Percentiles rank a stretch among this genome's conserved stretches.
Evolutionary conservation across 2,797 vertebrate species (phyloP).

Genomic region (Sylvilagus floridanus): DNA sequence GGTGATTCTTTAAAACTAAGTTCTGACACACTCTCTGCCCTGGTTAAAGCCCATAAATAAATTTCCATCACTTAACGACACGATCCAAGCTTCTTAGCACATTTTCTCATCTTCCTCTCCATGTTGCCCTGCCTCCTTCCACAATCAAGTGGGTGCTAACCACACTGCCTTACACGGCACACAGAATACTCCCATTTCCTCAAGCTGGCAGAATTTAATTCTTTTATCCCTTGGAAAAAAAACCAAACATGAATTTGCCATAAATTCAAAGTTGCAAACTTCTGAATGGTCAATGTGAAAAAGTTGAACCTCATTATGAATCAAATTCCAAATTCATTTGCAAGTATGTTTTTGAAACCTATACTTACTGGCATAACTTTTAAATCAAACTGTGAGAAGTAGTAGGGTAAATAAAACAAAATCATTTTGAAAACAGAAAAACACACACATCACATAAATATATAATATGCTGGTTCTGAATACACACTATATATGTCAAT

Average conservation of each 20-base stretch:
- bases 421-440: constrained; percentile 33
- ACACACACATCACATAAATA: neutral
- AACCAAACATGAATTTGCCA: neutral
- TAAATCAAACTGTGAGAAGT: neutral
- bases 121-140: neutral
- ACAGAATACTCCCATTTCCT: neutral
- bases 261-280: neutral
- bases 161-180: neutral
- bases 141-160: neutral
- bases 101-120: neutral
- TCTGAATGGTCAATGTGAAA: neutral
- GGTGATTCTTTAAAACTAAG: neutral
- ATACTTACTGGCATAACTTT: neutral
- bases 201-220: neutral
- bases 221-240: neutral
- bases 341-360: neutral
- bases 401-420: neutral
- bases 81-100: neutral
- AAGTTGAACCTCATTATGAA: neutral
- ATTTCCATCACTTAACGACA: neutral
- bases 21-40: neutral
- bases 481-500: neutral
- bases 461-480: neutral
- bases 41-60: neutral
- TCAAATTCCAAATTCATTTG: neutral